These are phyloP conservation scores for Oconnorella tubifera DNA, from an alignment of 2,888 invertebrate genomes.

Conservation along the genomic window DNA sequence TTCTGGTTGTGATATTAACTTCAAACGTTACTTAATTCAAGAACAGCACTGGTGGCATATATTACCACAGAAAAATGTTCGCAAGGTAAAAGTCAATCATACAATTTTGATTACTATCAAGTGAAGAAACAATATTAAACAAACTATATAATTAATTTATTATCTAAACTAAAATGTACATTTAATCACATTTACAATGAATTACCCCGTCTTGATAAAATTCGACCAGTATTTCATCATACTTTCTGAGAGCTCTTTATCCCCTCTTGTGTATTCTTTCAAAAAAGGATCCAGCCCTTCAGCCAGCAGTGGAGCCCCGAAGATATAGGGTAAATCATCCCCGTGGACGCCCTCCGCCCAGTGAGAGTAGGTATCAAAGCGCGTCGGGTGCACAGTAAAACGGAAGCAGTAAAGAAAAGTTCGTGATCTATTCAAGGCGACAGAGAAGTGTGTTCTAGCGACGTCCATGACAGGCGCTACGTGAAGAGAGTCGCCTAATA, in stretches of 20 bases:
- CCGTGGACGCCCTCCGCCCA: conserved; percentile 48
- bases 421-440: conserved; percentile 58
- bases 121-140: no score
- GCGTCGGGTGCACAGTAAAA: conserved; percentile 61
- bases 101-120: no score
- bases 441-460: conserved; percentile 1
- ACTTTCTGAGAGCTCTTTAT: conserved; percentile 47
- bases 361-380: conserved; percentile 69
- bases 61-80: no score
- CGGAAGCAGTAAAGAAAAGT: conserved; percentile 21
- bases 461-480: conserved; percentile 22
- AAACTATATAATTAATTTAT: no score
- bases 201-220: conserved; percentile 52
- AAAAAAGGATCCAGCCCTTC: conserved; percentile 50
- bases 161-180: no score
- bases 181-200: no score
- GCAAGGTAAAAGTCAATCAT: no score
- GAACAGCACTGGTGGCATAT: no score
- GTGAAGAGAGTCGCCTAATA: conserved; percentile 22
- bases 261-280: conserved; percentile 36
- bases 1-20: no score
- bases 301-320: conserved; percentile 50
- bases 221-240: conserved; percentile 53
- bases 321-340: conserved; percentile 51
- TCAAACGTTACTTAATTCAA: no score